Percentiles rank a stretch among this genome's conserved stretches.
Evolutionary conservation across 2,888 invertebrate genomes (phyloP).

Genomic region (Leptinotarsa tumamoca): DNA sequence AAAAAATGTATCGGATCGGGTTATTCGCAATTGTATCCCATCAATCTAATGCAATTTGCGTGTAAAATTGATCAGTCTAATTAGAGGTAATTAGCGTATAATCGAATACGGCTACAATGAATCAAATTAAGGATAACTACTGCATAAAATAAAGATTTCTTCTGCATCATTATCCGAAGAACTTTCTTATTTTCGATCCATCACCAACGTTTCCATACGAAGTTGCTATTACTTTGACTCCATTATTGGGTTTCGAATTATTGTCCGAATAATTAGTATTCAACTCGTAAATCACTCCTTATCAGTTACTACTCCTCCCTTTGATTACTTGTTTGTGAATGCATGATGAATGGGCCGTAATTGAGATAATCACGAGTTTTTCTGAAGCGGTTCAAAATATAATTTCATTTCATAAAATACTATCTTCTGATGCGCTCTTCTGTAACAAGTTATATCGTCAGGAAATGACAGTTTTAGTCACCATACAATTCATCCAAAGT

Average conservation of each 20-base stretch:
- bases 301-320: slow-evolving; percentile 14
- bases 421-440: too few species aligned
- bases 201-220: slow-evolving; percentile 40
- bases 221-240: slow-evolving; percentile 42
- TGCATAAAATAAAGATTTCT: slow-evolving; percentile 37
- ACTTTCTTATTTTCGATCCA: slow-evolving; percentile 38
- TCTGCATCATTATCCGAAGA: slow-evolving; percentile 38
- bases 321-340: slow-evolving; percentile 10
- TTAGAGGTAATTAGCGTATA: slow-evolving; percentile 35
- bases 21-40: slow-evolving; percentile 19
- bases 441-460: too few species aligned
- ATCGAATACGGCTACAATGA: slow-evolving; percentile 26
- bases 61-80: slow-evolving; percentile 37
- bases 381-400: neutral
- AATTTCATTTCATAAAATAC: too few species aligned
- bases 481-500: too few species aligned
- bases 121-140: slow-evolving; percentile 39
- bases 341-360: neutral
- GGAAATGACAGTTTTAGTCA: too few species aligned
- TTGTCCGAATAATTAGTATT: slow-evolving; percentile 17
- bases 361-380: slow-evolving; percentile 2
- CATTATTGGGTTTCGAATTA: slow-evolving; percentile 21
- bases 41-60: slow-evolving; percentile 34
- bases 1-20: slow-evolving; percentile 13
- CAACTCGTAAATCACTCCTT: slow-evolving; percentile 29